Percentiles rank a stretch among this genome's conserved stretches.
Conservation (phyloP, 2,113 vertebrate species). For the Grus americana region DNA sequence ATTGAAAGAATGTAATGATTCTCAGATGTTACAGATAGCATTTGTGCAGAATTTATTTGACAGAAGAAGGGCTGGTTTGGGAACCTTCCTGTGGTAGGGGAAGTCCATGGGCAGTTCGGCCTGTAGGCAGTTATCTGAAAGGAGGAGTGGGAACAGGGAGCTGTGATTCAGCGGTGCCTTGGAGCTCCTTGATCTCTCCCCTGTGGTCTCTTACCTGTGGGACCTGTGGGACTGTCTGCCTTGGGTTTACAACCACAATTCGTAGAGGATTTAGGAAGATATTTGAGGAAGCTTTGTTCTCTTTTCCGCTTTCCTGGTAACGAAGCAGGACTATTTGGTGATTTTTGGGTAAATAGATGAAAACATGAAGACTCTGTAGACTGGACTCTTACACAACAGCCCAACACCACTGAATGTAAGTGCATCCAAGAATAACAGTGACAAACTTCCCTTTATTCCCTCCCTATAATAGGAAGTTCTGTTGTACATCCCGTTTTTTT, state of each 20-base stretch:
- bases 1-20: not conserved
- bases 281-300: not conserved
- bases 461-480: not conserved
- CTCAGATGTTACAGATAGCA: not conserved
- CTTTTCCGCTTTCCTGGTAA: not conserved
- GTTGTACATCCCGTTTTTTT: not conserved
- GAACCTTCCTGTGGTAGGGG: not conserved
- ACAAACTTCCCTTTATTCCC: not conserved
- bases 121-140: not conserved
- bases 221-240: not conserved
- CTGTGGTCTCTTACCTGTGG: not conserved
- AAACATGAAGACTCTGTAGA: not conserved
- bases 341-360: not conserved
- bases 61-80: not conserved
- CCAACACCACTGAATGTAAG: not conserved
- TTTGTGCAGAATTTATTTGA: not conserved
- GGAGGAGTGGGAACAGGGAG: not conserved
- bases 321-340: not conserved
- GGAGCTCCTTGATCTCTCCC: not conserved
- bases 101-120: not conserved
- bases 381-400: not conserved
- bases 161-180: not conserved
- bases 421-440: not conserved
- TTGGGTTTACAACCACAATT: not conserved
- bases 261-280: not conserved